Evolutionary conservation across 2,888 invertebrate genomes (phyloP).

Genomic region (Andrena marginata): DNA sequence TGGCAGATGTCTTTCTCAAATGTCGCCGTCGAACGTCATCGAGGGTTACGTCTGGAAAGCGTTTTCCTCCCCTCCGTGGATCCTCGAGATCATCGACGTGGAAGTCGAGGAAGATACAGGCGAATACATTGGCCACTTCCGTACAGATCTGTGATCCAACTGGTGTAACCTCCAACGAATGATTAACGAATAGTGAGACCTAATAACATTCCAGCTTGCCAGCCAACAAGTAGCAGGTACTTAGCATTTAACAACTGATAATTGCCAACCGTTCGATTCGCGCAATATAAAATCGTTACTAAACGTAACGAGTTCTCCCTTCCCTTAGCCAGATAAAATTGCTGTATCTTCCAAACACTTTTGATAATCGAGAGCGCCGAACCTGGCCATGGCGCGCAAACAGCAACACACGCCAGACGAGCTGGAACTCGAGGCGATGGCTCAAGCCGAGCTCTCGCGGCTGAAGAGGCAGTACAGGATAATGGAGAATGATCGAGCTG

Average conservation of each 20-base stretch:
- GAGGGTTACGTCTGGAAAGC: constrained; percentile 60
- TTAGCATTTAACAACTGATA: neutral
- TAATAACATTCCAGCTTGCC: constrained; percentile 26
- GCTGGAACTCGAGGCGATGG: constrained; percentile 91
- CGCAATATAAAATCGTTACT: constrained; percentile 1
- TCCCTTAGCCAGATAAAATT: neutral
- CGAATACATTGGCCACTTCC: constrained; percentile 33
- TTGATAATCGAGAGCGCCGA: neutral
- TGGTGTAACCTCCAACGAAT: constrained; percentile 21
- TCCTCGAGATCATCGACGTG: constrained; percentile 52
- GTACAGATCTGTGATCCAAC: constrained; percentile 26
- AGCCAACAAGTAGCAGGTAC: constrained; percentile 30
- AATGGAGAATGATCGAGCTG: constrained; percentile 92
- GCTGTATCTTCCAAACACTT: neutral
- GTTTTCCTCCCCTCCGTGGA: constrained; percentile 50
- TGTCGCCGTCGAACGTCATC: constrained; percentile 63
- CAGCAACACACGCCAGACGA: constrained; percentile 87
- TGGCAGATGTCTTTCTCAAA: constrained; percentile 75
- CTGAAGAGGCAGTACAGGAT: constrained; percentile 93
- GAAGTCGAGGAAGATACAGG: constrained; percentile 34
- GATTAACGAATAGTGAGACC: constrained; percentile 28
- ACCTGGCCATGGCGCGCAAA: constrained; percentile 77
- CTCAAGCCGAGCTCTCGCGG: constrained; percentile 91
- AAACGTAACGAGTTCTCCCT: neutral
- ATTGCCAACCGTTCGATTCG: neutral